These are phyloP conservation scores for Anodontia alba DNA, from an alignment of 2,888 invertebrate species.

Conservation along the genomic window DNA sequence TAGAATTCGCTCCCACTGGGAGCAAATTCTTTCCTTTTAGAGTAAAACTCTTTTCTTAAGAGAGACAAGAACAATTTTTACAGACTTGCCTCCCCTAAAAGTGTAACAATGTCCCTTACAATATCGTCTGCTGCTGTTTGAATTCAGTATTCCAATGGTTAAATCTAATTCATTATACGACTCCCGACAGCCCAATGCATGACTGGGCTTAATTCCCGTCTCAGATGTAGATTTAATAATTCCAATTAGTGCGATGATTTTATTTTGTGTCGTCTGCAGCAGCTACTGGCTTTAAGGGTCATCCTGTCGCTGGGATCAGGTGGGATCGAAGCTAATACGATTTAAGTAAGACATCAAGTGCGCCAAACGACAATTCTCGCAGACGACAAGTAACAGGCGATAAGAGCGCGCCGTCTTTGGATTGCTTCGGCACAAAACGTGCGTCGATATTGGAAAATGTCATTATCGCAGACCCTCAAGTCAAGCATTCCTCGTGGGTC, in stretches of 20 bases:
- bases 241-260: conserved; percentile 13
- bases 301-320: conserved; percentile 44
- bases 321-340: conserved; percentile 43
- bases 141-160: background rate
- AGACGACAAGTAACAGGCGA: conserved; percentile 13
- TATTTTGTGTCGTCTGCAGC: background rate
- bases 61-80: no score
- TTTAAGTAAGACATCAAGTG: conserved; percentile 58
- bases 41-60: no score
- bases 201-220: conserved; percentile 6
- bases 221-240: conserved; percentile 16
- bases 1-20: no score
- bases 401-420: conserved; percentile 13
- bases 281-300: conserved; percentile 6
- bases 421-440: conserved; percentile 1
- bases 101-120: no score
- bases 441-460: conserved; percentile 27
- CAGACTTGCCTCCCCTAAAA: no score
- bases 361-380: conserved; percentile 11
- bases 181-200: background rate
- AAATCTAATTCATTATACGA: conserved; percentile 13
- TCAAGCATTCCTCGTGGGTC: conserved; percentile 33
- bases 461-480: conserved; percentile 50
- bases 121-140: no score
- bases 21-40: no score